Evolutionary conservation across 2,797 vertebrate genomes (phyloP).

Genomic region (Loris lydekkerianus): DNA sequence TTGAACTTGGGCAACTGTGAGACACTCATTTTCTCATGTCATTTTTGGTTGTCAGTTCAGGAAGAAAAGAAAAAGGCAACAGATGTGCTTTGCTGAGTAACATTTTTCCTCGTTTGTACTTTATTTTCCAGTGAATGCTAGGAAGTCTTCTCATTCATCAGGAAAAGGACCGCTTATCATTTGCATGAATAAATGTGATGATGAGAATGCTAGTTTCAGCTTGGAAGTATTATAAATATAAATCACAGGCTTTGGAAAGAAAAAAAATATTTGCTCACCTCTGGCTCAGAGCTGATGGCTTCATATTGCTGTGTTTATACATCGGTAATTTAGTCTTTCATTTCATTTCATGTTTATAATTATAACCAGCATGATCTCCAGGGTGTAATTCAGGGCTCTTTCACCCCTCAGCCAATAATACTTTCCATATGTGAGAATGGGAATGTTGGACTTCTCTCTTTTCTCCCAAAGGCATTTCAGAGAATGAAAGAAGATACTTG

Average conservation of each 20-base stretch:
- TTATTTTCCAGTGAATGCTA: conserved; percentile 40
- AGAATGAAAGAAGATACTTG: too few species aligned
- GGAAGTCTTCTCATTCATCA: not conserved
- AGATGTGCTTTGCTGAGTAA: not conserved
- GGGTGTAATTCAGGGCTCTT: conserved; percentile 55
- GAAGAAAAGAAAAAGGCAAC: conserved; percentile 4
- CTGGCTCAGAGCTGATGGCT: conserved; percentile 66
- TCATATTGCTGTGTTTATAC: conserved; percentile 60
- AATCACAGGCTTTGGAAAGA: conserved; percentile 73
- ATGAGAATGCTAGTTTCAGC: conserved; percentile 67
- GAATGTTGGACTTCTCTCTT: conserved; percentile 40
- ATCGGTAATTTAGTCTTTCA: conserved; percentile 52
- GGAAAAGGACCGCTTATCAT: conserved; percentile 73
- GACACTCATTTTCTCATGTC: conserved; percentile 42
- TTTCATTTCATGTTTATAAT: conserved; percentile 68
- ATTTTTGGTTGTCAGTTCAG: not conserved
- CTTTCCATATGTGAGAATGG: conserved; percentile 77
- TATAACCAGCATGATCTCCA: conserved; percentile 79
- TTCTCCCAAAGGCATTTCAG: not conserved
- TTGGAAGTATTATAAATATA: conserved; percentile 66
- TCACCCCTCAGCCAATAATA: conserved; percentile 58
- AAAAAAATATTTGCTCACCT: conserved; percentile 66
- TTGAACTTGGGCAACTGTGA: not conserved
- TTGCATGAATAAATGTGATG: conserved; percentile 72
- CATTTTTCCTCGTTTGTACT: not conserved